A percentile compares a stretch with the other conserved stretches of the same genome.
Evolutionary conservation across 2,888 invertebrate genomes (phyloP).

Genomic region (Lysandra coridon): DNA sequence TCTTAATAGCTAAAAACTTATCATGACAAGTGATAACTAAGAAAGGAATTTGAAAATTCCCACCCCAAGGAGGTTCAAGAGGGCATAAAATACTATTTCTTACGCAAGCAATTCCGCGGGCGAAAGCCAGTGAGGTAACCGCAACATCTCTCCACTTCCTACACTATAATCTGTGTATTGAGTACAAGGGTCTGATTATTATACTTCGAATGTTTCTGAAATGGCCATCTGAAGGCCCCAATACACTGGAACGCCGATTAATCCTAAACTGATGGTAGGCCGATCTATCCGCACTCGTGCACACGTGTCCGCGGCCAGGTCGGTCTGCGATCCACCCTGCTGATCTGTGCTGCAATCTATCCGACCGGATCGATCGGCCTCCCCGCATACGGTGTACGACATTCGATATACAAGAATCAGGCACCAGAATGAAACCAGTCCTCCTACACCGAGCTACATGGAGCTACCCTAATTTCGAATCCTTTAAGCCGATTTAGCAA

Average conservation of each 20-base stretch:
- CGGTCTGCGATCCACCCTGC: neutral
- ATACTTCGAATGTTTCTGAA: neutral
- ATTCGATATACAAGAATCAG: neutral
- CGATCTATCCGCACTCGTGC: too few relatives aligned
- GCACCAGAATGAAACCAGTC: neutral
- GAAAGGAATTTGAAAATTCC: too few relatives aligned
- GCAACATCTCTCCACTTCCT: neutral
- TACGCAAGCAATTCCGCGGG: neutral
- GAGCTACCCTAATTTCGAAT: conserved; percentile 25
- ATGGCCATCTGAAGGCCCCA: neutral
- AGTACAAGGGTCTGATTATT: neutral
- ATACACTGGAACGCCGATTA: neutral
- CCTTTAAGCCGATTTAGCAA: conserved; percentile 33
- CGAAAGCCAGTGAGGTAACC: neutral
- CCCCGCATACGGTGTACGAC: neutral
- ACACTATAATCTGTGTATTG: neutral
- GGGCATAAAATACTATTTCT: neutral
- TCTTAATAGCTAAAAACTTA: too few relatives aligned
- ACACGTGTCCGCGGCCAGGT: neutral
- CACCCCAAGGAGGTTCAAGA: too few relatives aligned
- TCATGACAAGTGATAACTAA: too few relatives aligned
- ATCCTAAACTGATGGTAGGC: neutral
- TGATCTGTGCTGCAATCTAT: neutral
- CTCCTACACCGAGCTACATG: conserved; percentile 8
- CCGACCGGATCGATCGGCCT: neutral